Evolutionary conservation across 2,888 invertebrate genomes (phyloP).

Genomic region (Gastracanthus pulcherrimus): DNA sequence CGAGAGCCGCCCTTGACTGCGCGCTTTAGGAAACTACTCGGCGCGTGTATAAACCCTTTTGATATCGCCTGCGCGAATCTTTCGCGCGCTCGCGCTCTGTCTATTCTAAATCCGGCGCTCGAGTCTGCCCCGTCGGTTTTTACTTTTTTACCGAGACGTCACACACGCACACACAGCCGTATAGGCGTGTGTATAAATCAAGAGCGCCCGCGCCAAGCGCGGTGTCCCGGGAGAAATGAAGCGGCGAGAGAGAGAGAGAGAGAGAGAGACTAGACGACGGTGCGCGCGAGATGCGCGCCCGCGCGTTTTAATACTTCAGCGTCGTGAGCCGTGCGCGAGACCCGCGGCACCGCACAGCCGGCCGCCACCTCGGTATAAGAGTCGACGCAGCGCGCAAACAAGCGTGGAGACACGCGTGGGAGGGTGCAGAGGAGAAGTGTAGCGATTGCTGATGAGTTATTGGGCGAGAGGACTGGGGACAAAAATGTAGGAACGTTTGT

Average conservation of each 20-base stretch:
- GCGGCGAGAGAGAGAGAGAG: neutral
- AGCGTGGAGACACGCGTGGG: neutral
- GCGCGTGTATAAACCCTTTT: slow-evolving; percentile 39
- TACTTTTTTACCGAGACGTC: slow-evolving; percentile 30
- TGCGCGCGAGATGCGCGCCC: too few species aligned
- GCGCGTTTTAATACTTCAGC: too few species aligned
- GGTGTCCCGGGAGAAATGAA: neutral
- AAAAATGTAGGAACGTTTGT: too few species aligned
- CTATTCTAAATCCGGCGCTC: slow-evolving; percentile 47
- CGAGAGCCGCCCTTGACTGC: slow-evolving; percentile 30
- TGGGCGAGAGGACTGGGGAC: neutral
- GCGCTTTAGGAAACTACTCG: neutral
- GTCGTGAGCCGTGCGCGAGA: neutral
- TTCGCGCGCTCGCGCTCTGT: neutral
- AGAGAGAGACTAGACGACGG: neutral
- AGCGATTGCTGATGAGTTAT: slow-evolving; percentile 4
- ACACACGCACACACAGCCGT: slow-evolving; percentile 5
- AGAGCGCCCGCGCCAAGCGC: neutral
- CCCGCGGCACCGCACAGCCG: too few species aligned
- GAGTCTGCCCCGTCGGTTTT: too few species aligned
- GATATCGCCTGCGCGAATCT: slow-evolving; percentile 46
- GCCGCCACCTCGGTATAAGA: neutral
- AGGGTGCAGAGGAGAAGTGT: neutral
- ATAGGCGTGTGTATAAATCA: slow-evolving; percentile 6
- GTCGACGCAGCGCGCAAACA: neutral